A percentile compares a stretch with the other conserved stretches of the same genome.
Conservation (phyloP, 2,113 vertebrate genomes). For the Sminthopsis crassicaudata region DNA sequence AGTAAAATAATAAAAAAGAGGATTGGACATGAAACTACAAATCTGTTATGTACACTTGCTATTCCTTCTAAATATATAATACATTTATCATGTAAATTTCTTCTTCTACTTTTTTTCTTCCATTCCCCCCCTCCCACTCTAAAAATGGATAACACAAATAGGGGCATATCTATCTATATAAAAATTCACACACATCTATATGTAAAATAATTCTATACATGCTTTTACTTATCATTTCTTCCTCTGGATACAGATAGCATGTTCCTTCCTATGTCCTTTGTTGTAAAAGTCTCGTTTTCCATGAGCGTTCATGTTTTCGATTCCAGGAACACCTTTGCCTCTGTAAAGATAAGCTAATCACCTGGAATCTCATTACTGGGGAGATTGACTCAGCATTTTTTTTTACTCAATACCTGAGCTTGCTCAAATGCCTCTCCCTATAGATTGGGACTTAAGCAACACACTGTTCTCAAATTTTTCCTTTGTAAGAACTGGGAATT, state of each 20-base stretch:
- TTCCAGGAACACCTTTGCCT: neutral
- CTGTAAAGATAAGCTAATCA: neutral
- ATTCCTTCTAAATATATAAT: too few species aligned
- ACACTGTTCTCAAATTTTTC: neutral
- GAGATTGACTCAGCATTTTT: neutral
- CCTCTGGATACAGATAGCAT: neutral
- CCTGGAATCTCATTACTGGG: neutral
- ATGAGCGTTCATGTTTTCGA: neutral
- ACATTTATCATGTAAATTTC: too few species aligned
- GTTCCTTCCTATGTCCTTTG: neutral
- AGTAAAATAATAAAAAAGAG: too few species aligned
- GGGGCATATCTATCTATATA: too few species aligned
- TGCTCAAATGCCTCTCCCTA: neutral
- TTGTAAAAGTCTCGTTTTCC: neutral
- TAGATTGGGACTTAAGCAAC: neutral
- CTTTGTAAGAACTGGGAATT: neutral
- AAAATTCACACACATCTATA: neutral
- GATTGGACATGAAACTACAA: neutral
- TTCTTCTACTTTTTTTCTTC: too few species aligned
- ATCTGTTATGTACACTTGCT: neutral
- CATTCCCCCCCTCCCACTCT: too few species aligned
- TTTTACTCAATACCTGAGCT: neutral
- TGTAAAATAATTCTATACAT: neutral
- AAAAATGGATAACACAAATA: neutral
- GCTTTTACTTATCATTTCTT: neutral